Base-by-base conservation (phyloP, 1,140 invertebrate species). In the Cataglyphis hispanica region DNA sequence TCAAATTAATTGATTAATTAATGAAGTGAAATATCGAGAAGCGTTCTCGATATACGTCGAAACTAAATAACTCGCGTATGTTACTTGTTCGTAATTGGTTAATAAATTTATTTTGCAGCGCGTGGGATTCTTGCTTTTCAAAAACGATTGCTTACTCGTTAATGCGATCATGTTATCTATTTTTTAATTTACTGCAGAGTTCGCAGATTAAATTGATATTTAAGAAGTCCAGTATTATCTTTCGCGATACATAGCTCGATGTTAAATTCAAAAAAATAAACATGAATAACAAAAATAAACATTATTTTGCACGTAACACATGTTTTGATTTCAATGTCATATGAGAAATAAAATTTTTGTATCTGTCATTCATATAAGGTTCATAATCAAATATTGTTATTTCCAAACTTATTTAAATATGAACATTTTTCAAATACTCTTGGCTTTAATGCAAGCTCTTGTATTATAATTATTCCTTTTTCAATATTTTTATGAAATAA, bases 1-100 rank as follows among this genome's bases (percentile, higher is more conserved):
- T 83, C 25, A 74, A 72, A 72, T 83, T 25, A 61, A 46, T 25
- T 74, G 31, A 37, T 83, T 83, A 83, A 83, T 83, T 61, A 83
- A 83, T 72, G 25, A 60, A 83, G 27, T 83, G 67, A 83, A 83
- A 83, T 34, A 34, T 83, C 53, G 53, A 72, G 67, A 83, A 31
- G 34, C 67, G 11, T 13, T 60, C 67, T 34, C 25, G 16, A n/a
- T 81, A 56, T 22, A 27, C 11, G 46, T 81, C 37, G 25, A 74
- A 83, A 83, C 53, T 74, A 72, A 83, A 72, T 72, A 80, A 83
- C 37, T 74, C 78, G 37, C 60, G 31, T 53, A 69, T n/a, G 37
- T 37, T 60, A 43, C 13, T 72, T 25, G 53, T 25, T 8, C 25
- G 69, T 72, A 72, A 72, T 50, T 53, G 43, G n/a, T 53, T 27